Conservation (phyloP, 64 coral and sea anemone species). For the Dendronephthya gigantea region DNA sequence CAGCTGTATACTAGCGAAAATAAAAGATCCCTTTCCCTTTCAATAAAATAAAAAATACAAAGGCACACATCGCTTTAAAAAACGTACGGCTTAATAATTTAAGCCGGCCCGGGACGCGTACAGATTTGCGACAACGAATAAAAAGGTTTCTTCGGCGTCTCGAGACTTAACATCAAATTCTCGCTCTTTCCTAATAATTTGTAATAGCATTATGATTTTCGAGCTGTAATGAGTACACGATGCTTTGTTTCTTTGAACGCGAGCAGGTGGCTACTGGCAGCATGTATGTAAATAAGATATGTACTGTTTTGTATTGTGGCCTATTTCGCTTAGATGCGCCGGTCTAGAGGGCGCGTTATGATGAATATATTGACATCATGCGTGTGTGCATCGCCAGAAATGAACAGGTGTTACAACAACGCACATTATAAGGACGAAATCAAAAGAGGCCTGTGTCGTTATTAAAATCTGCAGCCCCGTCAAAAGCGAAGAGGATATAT, state of each 20-base stretch:
- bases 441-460: neutral
- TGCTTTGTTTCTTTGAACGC: neutral
- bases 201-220: neutral
- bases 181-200: neutral
- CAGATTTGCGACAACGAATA: neutral
- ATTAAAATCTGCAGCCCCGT: neutral
- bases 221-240: neutral
- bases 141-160: too few species aligned
- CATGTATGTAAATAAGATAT: neutral
- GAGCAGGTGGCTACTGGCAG: neutral
- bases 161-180: too few species aligned
- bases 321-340: neutral
- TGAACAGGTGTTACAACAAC: constrained; percentile 1
- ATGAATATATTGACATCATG: constrained; percentile 8
- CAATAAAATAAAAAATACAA: too few species aligned
- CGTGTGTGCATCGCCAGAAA: neutral
- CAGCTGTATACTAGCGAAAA: neutral
- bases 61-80: too few species aligned
- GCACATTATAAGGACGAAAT: neutral
- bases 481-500: neutral
- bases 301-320: neutral
- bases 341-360: neutral
- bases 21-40: neutral
- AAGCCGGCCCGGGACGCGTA: too few species aligned
- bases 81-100: too few species aligned